These are phyloP conservation scores for Rhegmatorhina hoffmannsi DNA, from an alignment of 2,113 vertebrate species.

Conservation along the genomic window DNA sequence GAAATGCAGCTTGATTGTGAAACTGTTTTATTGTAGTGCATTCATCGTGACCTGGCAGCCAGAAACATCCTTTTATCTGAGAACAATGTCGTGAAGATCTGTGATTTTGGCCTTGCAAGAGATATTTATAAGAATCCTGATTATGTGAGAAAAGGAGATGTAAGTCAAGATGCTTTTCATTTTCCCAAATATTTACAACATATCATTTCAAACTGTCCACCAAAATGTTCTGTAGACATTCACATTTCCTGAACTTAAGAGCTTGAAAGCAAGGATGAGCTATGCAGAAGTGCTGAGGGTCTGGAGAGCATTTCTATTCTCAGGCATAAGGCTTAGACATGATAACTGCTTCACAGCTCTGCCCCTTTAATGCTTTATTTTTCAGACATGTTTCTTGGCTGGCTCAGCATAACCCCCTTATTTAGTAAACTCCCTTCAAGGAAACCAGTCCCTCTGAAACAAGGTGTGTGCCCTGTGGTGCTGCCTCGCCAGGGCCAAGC, in stretches of 20 bases:
- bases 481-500: background rate
- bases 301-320: background rate
- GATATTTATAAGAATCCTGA: constrained; percentile 96
- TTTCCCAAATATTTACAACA: background rate
- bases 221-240: background rate
- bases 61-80: constrained; percentile 93
- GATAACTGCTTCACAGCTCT: background rate
- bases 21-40: constrained; percentile 83
- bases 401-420: background rate
- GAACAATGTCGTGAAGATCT: constrained; percentile 97
- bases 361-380: background rate
- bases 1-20: constrained; percentile 62
- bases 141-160: constrained; percentile 94
- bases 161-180: constrained; percentile 75
- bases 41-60: constrained; percentile 94
- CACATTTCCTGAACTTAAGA: background rate
- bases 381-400: background rate
- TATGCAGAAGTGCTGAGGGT: background rate
- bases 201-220: constrained; percentile 2
- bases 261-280: constrained; percentile 2
- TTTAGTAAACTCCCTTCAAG: background rate
- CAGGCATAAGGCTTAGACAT: background rate
- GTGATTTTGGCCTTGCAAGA: constrained; percentile 92
- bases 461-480: background rate
- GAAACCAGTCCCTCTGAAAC: background rate